Evolutionary conservation across 2,888 invertebrate species (phyloP).

Genomic region (Meiosimyza platycephala): DNA sequence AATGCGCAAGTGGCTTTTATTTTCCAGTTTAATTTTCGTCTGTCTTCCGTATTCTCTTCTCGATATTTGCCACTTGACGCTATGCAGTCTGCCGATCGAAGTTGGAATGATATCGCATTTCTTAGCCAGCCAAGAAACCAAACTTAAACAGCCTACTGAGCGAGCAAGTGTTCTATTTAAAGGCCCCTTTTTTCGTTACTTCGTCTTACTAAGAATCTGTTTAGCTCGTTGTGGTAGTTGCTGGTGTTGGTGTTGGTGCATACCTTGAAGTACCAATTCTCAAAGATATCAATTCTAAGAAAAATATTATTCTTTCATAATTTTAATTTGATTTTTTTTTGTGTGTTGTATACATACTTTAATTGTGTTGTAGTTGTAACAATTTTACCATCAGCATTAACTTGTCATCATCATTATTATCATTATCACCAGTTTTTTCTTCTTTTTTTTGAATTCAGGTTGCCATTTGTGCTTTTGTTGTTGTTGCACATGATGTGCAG

Average conservation of each 20-base stretch:
- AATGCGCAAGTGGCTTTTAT: neutral
- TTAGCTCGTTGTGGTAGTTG: neutral
- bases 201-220: conserved; percentile 8
- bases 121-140: conserved; percentile 10
- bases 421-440: neutral
- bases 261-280: conserved; percentile 61
- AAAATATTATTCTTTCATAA: conserved; percentile 64
- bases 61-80: conserved; percentile 44
- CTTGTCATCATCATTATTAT: conserved; percentile 29
- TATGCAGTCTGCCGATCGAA: conserved; percentile 41
- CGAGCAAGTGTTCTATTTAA: conserved; percentile 20
- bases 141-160: neutral
- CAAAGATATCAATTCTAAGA: conserved; percentile 65
- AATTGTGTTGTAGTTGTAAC: conserved; percentile 10
- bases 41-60: neutral
- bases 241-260: conserved; percentile 14
- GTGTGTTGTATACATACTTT: too few species aligned
- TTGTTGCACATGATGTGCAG: neutral
- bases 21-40: neutral
- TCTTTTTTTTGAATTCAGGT: neutral
- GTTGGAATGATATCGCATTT: conserved; percentile 33
- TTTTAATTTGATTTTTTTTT: conserved; percentile 45
- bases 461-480: neutral
- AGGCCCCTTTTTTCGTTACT: neutral
- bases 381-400: conserved; percentile 21